These are phyloP conservation scores for Seriola quinqueradiata DNA, from an alignment of 2,113 vertebrate species.

Conservation along the genomic window DNA sequence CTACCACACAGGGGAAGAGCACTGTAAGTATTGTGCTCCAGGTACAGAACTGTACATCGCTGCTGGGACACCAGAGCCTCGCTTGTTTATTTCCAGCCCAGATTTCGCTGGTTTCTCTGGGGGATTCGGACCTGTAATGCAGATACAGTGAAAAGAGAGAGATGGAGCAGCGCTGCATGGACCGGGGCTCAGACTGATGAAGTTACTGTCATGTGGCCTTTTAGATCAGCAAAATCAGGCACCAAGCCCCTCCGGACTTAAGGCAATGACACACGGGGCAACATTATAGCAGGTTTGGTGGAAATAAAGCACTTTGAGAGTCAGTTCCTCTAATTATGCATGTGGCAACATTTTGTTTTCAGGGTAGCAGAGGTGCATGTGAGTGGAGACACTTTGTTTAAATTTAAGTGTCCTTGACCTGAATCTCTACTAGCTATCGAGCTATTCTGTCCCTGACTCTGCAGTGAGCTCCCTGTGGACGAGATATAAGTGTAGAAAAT, in stretches of 20 bases:
- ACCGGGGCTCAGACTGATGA: constrained; percentile 51
- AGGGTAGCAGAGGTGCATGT: constrained; percentile 9
- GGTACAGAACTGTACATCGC: constrained; percentile 23
- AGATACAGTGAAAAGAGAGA: constrained; percentile 45
- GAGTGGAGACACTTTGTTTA: constrained; percentile 42
- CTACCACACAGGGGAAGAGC: constrained; percentile 12
- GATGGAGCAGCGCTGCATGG: constrained; percentile 23
- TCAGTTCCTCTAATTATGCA: constrained; percentile 42
- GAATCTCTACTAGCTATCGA: constrained; percentile 39
- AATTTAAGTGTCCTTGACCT: constrained; percentile 58
- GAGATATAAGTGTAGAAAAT: constrained; percentile 23
- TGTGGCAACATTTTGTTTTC: constrained; percentile 41
- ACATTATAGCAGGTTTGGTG: constrained; percentile 35
- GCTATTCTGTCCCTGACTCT: constrained; percentile 32
- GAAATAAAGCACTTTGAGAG: constrained; percentile 18
- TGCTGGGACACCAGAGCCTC: constrained; percentile 1
- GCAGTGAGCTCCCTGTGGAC: constrained; percentile 35
- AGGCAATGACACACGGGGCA: constrained; percentile 33
- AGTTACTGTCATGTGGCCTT: constrained; percentile 55
- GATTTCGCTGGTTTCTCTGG: constrained; percentile 21
- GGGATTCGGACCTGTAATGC: constrained; percentile 43
- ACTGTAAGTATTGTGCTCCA: constrained; percentile 3
- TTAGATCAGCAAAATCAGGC: constrained; percentile 62
- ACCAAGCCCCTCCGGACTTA: constrained; percentile 30
- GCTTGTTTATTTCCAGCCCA: constrained; percentile 49